These are phyloP conservation scores for Sminthopsis crassicaudata DNA, from an alignment of 2,113 vertebrate genomes.

Conservation along the genomic window DNA sequence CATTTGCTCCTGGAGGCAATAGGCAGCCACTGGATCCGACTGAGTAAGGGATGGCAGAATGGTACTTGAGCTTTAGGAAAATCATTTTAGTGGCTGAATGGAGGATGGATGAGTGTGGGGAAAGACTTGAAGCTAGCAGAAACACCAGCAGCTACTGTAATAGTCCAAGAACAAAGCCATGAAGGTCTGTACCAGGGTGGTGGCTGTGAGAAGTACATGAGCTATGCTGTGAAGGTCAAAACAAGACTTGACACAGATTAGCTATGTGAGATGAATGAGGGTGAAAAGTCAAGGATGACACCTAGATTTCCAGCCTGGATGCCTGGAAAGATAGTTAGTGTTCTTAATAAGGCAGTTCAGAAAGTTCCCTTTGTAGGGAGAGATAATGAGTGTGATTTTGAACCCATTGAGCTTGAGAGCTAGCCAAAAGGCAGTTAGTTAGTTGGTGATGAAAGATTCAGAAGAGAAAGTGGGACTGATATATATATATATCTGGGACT, in stretches of 20 bases:
- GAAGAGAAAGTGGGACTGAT: no score
- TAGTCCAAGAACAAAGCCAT: background rate
- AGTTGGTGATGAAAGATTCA: background rate
- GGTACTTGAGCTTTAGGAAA: background rate
- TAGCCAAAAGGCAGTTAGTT: background rate
- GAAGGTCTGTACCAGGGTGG: background rate
- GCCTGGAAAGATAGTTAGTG: background rate
- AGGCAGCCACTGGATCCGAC: background rate
- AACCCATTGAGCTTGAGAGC: background rate
- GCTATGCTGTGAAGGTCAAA: background rate
- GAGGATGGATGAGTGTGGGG: background rate
- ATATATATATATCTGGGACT: background rate
- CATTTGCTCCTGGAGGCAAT: background rate
- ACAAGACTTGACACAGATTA: background rate
- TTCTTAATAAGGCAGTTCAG: background rate
- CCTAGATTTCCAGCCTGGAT: background rate
- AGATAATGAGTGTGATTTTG: background rate
- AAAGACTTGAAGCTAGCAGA: background rate
- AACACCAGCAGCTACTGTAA: background rate
- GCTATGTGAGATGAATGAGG: background rate
- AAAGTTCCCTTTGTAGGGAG: background rate
- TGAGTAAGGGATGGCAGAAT: background rate
- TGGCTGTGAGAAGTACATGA: background rate
- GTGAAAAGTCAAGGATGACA: background rate
- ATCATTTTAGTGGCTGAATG: background rate